These are phyloP conservation scores for Aegotheles bennettii DNA, from an alignment of 2,113 vertebrate genomes.

Conservation along the genomic window DNA sequence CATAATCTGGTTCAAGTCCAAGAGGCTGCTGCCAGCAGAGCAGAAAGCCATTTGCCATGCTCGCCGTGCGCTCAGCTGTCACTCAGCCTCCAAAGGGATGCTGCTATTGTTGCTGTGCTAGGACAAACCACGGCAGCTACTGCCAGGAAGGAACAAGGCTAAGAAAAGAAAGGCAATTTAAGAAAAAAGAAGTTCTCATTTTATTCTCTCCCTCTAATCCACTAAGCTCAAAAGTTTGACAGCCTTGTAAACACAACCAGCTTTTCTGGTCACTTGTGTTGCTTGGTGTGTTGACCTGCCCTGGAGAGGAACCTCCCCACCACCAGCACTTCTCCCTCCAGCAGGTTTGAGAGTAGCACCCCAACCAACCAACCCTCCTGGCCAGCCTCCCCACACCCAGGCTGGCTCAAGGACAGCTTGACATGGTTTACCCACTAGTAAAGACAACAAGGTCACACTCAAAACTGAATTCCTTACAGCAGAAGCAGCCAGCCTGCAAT, in stretches of 20 bases:
- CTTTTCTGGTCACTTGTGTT: background rate
- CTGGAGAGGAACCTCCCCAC: background rate
- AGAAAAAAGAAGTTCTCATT: background rate
- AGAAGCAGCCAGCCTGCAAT: background rate
- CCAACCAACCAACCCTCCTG: background rate
- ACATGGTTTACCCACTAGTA: background rate
- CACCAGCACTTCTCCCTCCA: background rate
- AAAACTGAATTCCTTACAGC: background rate
- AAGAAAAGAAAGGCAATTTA: background rate
- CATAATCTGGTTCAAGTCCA: slow-evolving; percentile 47
- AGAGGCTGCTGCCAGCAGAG: background rate
- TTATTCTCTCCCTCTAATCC: background rate
- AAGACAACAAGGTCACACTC: background rate
- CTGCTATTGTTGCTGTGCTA: background rate
- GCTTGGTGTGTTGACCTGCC: background rate
- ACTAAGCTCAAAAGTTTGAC: accelerated
- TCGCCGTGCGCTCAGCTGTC: background rate
- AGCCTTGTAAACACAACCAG: background rate
- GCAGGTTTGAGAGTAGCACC: accelerated
- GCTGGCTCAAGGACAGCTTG: background rate
- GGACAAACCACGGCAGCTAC: background rate
- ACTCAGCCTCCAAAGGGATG: background rate
- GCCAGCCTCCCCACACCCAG: background rate
- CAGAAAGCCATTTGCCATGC: slow-evolving; percentile 11
- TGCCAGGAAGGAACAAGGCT: background rate